phyloP scores from a whole-genome alignment of 2,888 invertebrate genomes.

The Germaria angustata region DNA sequence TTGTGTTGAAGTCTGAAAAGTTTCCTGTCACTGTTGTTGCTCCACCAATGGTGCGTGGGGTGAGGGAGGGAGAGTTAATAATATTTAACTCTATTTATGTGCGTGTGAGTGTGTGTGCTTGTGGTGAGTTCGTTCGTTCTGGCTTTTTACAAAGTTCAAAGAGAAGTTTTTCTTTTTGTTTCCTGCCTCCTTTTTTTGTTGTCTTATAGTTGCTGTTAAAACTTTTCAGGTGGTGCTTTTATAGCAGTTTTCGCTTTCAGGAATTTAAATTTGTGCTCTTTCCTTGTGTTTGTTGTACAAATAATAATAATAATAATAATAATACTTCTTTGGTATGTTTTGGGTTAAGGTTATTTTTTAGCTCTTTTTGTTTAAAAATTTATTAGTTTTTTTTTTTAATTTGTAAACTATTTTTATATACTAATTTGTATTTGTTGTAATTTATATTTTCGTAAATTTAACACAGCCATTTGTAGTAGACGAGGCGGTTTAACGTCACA shows the following conservation, averaged over 20 bases:
- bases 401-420: neutral
- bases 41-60: neutral
- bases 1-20: conserved; percentile 26
- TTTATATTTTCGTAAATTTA: conserved; percentile 19
- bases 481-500: conserved; percentile 44
- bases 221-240: conserved; percentile 20
- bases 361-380: conserved; percentile 13
- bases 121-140: conserved; percentile 15
- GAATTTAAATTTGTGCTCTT: conserved; percentile 5
- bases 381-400: neutral
- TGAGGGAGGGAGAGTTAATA: neutral
- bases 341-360: neutral
- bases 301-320: conserved; percentile 13
- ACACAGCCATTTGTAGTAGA: conserved; percentile 52
- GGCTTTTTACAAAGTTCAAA: conserved; percentile 26
- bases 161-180: conserved; percentile 21
- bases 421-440: neutral
- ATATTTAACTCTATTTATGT: neutral
- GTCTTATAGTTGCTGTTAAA: conserved; percentile 17
- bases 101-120: neutral
- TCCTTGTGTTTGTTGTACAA: neutral
- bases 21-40: neutral
- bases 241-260: neutral
- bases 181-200: conserved; percentile 26
- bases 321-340: conserved; percentile 60